Evolutionary conservation across 2,113 vertebrate species (phyloP).

Genomic region (Philantomba maxwellii): DNA sequence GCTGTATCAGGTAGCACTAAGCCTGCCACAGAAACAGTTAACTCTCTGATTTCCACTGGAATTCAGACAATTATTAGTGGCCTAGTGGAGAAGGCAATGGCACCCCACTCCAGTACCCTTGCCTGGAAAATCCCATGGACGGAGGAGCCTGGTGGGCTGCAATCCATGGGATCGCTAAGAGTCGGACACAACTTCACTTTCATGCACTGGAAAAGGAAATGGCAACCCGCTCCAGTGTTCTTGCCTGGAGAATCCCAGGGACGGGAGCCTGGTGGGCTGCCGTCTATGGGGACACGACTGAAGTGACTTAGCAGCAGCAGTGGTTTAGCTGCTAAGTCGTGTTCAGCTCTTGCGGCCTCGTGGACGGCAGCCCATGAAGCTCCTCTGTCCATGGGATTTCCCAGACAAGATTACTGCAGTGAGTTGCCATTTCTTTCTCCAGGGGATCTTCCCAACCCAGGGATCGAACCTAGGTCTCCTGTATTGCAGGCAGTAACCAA

Average conservation of each 20-base stretch:
- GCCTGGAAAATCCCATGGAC: too few relatives aligned
- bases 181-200: too few relatives aligned
- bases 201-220: too few relatives aligned
- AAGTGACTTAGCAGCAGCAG: too few relatives aligned
- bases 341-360: background rate
- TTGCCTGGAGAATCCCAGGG: too few relatives aligned
- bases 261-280: too few relatives aligned
- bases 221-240: too few relatives aligned
- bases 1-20: background rate
- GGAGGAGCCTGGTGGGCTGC: too few relatives aligned
- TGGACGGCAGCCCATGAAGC: background rate
- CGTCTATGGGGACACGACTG: too few relatives aligned
- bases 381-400: background rate
- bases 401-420: background rate
- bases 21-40: background rate
- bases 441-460: background rate
- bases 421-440: background rate
- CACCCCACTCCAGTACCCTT: too few relatives aligned
- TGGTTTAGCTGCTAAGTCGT: background rate
- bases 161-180: too few relatives aligned
- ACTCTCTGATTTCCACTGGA: background rate
- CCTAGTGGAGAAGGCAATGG: background rate
- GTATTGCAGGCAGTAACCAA: background rate
- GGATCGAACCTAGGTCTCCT: background rate
- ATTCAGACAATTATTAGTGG: background rate